phyloP scores from a whole-genome alignment of 92 coral and sea anemone genomes.

The Blastomussa wellsi region DNA sequence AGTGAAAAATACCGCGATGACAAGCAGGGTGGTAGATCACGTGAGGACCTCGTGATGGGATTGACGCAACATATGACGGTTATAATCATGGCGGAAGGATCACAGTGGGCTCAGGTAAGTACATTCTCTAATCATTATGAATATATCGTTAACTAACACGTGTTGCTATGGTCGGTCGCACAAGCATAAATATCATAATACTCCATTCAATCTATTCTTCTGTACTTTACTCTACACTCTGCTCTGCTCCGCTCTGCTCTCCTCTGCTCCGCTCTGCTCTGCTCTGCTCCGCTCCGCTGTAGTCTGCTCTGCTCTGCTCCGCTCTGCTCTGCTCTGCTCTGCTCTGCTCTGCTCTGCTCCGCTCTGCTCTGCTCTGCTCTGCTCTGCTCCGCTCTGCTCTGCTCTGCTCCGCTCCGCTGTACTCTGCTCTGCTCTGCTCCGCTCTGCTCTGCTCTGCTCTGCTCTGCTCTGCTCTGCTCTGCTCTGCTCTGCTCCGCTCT shows the following conservation, averaged over 20 bases:
- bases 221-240: neutral
- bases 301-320: neutral
- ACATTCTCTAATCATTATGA: neutral
- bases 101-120: conserved; percentile 30
- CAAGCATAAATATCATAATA: too few species aligned
- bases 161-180: too few species aligned
- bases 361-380: neutral
- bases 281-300: neutral
- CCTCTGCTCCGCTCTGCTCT: too few species aligned
- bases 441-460: neutral
- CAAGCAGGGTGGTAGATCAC: conserved; percentile 50
- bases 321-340: neutral
- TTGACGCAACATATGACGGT: conserved; percentile 52
- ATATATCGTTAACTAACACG: neutral
- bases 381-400: neutral
- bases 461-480: neutral
- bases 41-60: conserved; percentile 65
- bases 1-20: conserved; percentile 60
- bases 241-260: too few species aligned
- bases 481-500: neutral
- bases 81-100: conserved; percentile 43
- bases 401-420: neutral
- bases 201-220: too few species aligned
- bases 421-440: neutral
- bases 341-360: neutral